phyloP scores from a whole-genome alignment of 2,113 vertebrate species.

The Dryoscopus gambensis region DNA sequence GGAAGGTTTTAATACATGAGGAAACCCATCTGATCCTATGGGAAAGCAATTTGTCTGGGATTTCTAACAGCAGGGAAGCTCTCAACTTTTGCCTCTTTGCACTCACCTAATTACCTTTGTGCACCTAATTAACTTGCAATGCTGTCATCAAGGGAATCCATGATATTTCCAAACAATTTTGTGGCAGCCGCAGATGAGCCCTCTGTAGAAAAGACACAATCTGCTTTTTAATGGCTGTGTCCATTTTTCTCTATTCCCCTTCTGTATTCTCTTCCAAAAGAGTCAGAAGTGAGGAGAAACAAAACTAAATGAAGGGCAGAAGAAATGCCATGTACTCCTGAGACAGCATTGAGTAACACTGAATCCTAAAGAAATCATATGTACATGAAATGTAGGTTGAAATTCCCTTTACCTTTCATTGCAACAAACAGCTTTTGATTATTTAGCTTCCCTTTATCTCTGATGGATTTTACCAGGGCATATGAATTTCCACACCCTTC shows the following conservation, averaged over 20 bases:
- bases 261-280: neutral
- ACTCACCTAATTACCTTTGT: neutral
- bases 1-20: neutral
- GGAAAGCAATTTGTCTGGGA: neutral
- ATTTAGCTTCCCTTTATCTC: neutral
- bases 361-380: neutral
- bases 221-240: neutral
- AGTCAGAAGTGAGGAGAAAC: neutral
- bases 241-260: neutral
- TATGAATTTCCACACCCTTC: neutral
- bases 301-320: neutral
- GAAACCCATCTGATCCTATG: neutral
- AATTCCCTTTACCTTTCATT: neutral
- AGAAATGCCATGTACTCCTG: neutral
- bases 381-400: neutral
- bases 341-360: neutral
- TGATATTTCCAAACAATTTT: slow-evolving; percentile 33
- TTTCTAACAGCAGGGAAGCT: neutral
- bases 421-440: neutral
- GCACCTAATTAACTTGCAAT: slow-evolving; percentile 25
- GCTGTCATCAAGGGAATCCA: slow-evolving; percentile 1
- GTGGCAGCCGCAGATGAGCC: neutral
- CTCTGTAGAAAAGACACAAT: neutral
- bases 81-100: slow-evolving; percentile 2
- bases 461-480: neutral